Evolutionary conservation across 2,888 invertebrate species (phyloP).

Genomic region (Heliothis peltigera): DNA sequence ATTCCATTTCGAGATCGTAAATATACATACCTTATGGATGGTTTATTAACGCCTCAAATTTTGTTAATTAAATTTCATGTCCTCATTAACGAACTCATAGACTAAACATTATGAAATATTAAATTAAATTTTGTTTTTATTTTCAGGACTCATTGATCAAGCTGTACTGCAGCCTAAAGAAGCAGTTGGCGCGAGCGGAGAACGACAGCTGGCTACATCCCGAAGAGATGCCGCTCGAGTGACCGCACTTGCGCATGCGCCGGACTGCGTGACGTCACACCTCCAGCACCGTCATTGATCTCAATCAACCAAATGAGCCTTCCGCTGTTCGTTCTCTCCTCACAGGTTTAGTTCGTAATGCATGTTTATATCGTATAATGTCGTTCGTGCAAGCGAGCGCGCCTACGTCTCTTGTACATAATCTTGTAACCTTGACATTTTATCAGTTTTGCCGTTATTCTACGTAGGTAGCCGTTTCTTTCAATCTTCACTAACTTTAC

Average conservation of each 20-base stretch:
- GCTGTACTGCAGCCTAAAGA: conserved; percentile 91
- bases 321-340: conserved; percentile 58
- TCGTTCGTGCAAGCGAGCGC: conserved; percentile 22
- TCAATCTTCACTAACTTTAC: conserved; percentile 49
- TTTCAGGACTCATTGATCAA: conserved; percentile 92
- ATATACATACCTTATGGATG: too few species aligned
- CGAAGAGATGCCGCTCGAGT: conserved; percentile 85
- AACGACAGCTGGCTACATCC: conserved; percentile 89
- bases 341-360: conserved; percentile 57
- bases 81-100: too few species aligned
- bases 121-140: neutral
- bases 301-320: conserved; percentile 77
- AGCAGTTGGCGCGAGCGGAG: conserved; percentile 90
- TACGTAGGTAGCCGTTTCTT: conserved; percentile 34
- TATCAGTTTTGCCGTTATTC: conserved; percentile 44
- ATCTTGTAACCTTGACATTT: conserved; percentile 45
- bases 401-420: conserved; percentile 40
- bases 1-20: too few species aligned
- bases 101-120: neutral
- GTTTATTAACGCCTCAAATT: too few species aligned
- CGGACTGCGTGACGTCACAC: conserved; percentile 46
- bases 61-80: too few species aligned
- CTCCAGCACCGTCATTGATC: conserved; percentile 68
- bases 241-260: conserved; percentile 62
- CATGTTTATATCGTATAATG: conserved; percentile 48